These are phyloP conservation scores for Montipora sp. DNA, from an alignment of 64 coral and sea anemone genomes.

Conservation along the genomic window DNA sequence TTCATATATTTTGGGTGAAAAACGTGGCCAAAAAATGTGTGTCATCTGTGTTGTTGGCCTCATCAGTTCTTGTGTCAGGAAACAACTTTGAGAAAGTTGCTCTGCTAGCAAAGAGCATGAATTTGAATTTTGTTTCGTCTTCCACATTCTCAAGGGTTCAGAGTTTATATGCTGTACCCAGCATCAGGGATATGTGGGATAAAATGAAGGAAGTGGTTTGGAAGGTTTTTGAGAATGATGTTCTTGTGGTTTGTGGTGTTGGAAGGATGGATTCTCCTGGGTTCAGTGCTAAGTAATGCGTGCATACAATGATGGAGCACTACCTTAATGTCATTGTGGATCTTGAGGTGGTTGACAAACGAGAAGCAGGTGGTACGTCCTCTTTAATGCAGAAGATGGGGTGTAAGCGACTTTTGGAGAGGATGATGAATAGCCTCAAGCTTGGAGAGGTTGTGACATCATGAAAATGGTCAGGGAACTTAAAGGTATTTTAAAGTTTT, in stretches of 20 bases:
- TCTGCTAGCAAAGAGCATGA: constrained; percentile 33
- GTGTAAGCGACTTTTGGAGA: constrained; percentile 23
- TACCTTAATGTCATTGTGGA: constrained; percentile 47
- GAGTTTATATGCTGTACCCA: constrained; percentile 41
- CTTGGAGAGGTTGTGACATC: constrained; percentile 45
- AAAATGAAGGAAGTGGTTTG: constrained; percentile 22
- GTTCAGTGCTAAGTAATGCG: constrained; percentile 50
- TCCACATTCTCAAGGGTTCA: constrained; percentile 50
- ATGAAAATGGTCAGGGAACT: constrained; percentile 42
- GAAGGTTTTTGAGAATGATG: constrained; percentile 8
- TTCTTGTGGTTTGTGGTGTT: constrained; percentile 52
- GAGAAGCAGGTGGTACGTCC: constrained; percentile 34
- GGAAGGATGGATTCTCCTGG: constrained; percentile 70
- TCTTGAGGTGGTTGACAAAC: constrained; percentile 60
- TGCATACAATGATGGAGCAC: constrained; percentile 62
- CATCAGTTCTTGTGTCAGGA: constrained; percentile 44
- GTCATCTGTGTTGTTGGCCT: constrained; percentile 27
- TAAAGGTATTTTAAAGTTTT: constrained; percentile 23
- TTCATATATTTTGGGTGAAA: constrained; percentile 14
- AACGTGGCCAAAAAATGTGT: constrained; percentile 36
- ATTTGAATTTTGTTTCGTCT: constrained; percentile 47
- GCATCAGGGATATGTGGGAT: not conserved
- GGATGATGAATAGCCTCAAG: constrained; percentile 19
- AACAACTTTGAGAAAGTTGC: constrained; percentile 60
- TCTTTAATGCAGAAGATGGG: constrained; percentile 50